phyloP scores from a whole-genome alignment of 2,113 vertebrate species.

The Phalacrocorax aristotelis region DNA sequence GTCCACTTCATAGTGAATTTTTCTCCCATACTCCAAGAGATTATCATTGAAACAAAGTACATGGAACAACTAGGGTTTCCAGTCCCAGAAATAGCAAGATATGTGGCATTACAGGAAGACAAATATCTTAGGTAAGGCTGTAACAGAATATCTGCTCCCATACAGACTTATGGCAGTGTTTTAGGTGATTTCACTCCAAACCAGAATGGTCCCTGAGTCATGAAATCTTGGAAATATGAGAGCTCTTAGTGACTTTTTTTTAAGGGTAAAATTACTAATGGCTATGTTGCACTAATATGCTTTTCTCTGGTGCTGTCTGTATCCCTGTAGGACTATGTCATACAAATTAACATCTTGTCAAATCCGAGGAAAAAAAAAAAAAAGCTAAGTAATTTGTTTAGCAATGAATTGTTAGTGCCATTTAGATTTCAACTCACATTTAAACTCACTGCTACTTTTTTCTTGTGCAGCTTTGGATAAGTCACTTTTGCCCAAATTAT shows the following conservation, averaged over 20 bases:
- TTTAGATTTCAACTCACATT: neutral
- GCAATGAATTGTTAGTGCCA: neutral
- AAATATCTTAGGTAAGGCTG: conserved; percentile 79
- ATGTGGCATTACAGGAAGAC: conserved; percentile 82
- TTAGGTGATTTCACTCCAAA: neutral
- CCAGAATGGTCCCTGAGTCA: neutral
- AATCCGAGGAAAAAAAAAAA: neutral
- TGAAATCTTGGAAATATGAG: neutral
- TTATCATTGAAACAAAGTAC: conserved; percentile 84
- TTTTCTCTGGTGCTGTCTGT: neutral
- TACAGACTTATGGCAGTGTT: neutral
- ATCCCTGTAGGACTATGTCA: neutral
- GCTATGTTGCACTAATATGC: neutral
- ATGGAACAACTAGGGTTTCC: conserved; percentile 81
- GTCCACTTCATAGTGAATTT: conserved; percentile 80
- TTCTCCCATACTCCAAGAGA: conserved; percentile 78
- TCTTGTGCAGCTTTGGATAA: neutral
- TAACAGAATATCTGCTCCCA: neutral
- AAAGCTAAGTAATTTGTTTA: neutral
- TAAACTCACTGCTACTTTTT: neutral
- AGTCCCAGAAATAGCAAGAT: conserved; percentile 78
- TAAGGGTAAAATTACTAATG: neutral
- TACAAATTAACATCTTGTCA: neutral
- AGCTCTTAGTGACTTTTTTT: neutral
- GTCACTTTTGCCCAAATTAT: neutral